Evolutionary conservation across 1,140 invertebrate genomes (phyloP).

Genomic region (Drosophila gunungcola): DNA sequence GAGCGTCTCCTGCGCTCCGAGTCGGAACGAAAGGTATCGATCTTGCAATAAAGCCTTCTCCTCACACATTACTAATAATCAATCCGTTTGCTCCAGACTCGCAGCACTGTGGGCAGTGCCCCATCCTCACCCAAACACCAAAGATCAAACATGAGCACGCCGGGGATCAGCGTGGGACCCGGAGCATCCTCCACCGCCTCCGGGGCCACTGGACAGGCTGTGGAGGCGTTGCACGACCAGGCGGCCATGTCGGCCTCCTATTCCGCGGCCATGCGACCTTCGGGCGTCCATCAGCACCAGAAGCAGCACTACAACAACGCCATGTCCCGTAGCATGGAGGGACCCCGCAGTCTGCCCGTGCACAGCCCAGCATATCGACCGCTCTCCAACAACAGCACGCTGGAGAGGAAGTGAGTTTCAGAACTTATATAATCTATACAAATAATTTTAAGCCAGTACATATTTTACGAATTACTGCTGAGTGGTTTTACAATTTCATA

Average conservation of each 20-base stretch:
- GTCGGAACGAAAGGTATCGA: slow-evolving; percentile 73
- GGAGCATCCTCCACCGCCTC: slow-evolving; percentile 53
- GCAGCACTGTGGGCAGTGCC: slow-evolving; percentile 86
- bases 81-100: slow-evolving; percentile 52
- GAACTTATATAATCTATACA: neutral
- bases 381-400: slow-evolving; percentile 85
- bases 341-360: slow-evolving; percentile 86
- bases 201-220: slow-evolving; percentile 62
- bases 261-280: slow-evolving; percentile 67
- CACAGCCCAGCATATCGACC: slow-evolving; percentile 82
- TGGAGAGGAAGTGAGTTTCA: slow-evolving; percentile 85
- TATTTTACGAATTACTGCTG: too few species aligned
- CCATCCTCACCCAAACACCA: slow-evolving; percentile 88
- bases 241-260: slow-evolving; percentile 74
- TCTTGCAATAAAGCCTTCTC: neutral
- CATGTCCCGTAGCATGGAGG: slow-evolving; percentile 87
- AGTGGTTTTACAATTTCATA: too few species aligned
- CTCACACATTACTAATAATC: neutral
- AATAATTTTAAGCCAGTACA: too few species aligned
- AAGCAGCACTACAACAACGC: slow-evolving; percentile 65
- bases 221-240: slow-evolving; percentile 77
- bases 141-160: slow-evolving; percentile 85
- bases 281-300: slow-evolving; percentile 65
- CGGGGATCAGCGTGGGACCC: slow-evolving; percentile 71
- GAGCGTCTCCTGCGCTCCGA: slow-evolving; percentile 87